These are phyloP conservation scores for Drosophila kepulauana DNA, from an alignment of 1,140 invertebrate genomes.

Conservation along the genomic window DNA sequence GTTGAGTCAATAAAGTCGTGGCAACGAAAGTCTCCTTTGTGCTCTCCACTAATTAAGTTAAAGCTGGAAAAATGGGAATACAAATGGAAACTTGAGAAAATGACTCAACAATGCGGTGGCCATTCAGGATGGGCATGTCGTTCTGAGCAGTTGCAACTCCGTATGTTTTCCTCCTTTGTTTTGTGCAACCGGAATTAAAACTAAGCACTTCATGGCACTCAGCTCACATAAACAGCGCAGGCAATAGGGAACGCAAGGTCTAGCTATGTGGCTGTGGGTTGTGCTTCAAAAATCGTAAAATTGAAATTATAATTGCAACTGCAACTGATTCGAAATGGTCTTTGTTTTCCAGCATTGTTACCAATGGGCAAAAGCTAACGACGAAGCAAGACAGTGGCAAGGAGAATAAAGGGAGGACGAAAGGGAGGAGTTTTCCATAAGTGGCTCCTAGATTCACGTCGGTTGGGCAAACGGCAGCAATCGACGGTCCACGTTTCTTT, in stretches of 20 bases:
- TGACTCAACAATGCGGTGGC: constrained; percentile 43
- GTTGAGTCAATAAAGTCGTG: background rate
- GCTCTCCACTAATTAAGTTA: constrained; percentile 38
- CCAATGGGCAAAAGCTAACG: background rate
- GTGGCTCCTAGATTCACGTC: constrained; percentile 39
- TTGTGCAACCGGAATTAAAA: constrained; percentile 65
- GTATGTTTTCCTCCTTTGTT: constrained; percentile 57
- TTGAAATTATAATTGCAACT: constrained; percentile 80
- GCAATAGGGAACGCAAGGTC: constrained; percentile 18
- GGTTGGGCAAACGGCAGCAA: constrained; percentile 13
- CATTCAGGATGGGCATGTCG: constrained; percentile 27
- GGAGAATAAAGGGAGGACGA: background rate
- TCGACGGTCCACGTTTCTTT: constrained; percentile 25
- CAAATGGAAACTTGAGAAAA: constrained; percentile 32
- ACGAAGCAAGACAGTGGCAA: background rate
- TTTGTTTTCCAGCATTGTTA: constrained; percentile 33
- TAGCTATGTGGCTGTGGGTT: constrained; percentile 28
- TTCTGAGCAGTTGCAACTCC: constrained; percentile 30
- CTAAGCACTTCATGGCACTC: constrained; percentile 76
- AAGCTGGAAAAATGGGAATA: constrained; percentile 24
- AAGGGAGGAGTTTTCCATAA: constrained; percentile 5
- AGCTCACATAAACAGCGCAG: constrained; percentile 61
- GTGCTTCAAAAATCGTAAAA: constrained; percentile 79
- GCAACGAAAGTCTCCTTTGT: background rate
- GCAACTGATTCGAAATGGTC: constrained; percentile 66